Percentiles rank a stretch among this genome's conserved stretches.
These are phyloP conservation scores for Trigoniulus corallinus DNA, from an alignment of 1,140 invertebrate genomes.

Conservation along the genomic window DNA sequence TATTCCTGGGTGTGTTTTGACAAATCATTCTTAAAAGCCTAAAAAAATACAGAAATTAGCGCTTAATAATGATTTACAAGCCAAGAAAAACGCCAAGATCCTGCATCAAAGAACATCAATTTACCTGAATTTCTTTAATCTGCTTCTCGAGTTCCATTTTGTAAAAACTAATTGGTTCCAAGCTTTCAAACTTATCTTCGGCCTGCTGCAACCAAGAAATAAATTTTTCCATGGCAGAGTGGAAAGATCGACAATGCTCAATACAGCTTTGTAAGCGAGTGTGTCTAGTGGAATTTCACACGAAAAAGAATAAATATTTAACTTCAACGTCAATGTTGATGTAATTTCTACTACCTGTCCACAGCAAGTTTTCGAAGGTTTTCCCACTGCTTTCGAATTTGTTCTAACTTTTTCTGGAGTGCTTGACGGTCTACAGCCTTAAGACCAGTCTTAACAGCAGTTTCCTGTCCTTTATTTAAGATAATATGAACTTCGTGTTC, in stretches of 20 bases:
- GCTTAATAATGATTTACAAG: no score
- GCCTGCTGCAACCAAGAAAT: slow-evolving; percentile 70
- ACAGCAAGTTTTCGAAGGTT: slow-evolving; percentile 67
- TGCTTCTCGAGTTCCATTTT: slow-evolving; percentile 75
- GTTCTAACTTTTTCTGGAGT: slow-evolving; percentile 51
- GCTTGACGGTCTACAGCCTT: slow-evolving; percentile 35
- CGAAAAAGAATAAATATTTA: not conserved
- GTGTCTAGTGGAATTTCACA: slow-evolving; percentile 32
- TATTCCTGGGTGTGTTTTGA: slow-evolving; percentile 80
- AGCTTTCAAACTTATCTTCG: slow-evolving; percentile 62
- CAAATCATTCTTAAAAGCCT: slow-evolving; percentile 83
- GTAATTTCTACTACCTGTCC: slow-evolving; percentile 34
- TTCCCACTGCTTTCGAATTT: slow-evolving; percentile 76
- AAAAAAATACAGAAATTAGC: no score
- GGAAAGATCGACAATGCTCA: slow-evolving; percentile 83
- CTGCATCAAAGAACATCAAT: no score
- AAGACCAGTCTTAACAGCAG: slow-evolving; percentile 35
- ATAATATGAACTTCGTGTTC: slow-evolving; percentile 91
- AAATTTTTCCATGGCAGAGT: slow-evolving; percentile 63
- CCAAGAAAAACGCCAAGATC: no score
- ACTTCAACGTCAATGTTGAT: no score
- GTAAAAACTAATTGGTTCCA: slow-evolving; percentile 63
- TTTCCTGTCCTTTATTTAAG: slow-evolving; percentile 71
- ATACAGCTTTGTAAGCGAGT: slow-evolving; percentile 70
- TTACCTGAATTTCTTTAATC: slow-evolving; percentile 68